Evolutionary conservation across 37 sponge, comb jelly and placozoan genomes (phyloP).

Genomic region (Hormiphora californensis): DNA sequence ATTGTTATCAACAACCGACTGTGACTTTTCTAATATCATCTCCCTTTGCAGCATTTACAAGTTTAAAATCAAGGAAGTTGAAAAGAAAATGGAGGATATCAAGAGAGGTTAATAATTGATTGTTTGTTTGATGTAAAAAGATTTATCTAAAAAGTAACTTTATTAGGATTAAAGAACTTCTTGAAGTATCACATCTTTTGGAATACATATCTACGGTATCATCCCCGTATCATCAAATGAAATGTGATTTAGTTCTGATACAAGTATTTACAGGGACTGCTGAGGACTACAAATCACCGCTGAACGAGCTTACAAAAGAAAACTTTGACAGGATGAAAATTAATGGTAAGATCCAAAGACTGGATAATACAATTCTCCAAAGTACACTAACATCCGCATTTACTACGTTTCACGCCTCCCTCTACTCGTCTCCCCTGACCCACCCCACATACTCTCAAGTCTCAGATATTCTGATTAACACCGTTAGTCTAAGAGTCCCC

Average conservation of each 20-base stretch:
- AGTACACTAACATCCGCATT: too few relatives aligned
- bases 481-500: too few relatives aligned
- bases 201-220: too few relatives aligned
- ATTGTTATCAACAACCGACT: too few relatives aligned
- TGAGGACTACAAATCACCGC: conserved; percentile 16
- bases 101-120: conserved; percentile 8
- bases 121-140: neutral
- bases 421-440: too few relatives aligned
- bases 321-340: neutral
- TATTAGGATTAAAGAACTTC: too few relatives aligned
- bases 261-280: conserved; percentile 4
- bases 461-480: too few relatives aligned
- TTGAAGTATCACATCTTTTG: too few relatives aligned
- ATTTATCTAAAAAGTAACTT: neutral
- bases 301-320: neutral
- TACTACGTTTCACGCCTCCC: too few relatives aligned
- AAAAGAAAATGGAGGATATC: conserved; percentile 35
- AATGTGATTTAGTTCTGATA: neutral
- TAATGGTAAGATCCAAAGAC: conserved; percentile 14
- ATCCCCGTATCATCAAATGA: too few relatives aligned
- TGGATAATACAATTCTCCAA: too few relatives aligned
- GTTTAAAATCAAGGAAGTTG: conserved; percentile 4
- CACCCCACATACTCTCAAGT: too few relatives aligned
- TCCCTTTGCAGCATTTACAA: neutral
- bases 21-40: neutral